A percentile compares a stretch with the other conserved stretches of the same genome.
Conservation (phyloP, 1,140 invertebrate genomes). For the Pachypsylla venusta region DNA sequence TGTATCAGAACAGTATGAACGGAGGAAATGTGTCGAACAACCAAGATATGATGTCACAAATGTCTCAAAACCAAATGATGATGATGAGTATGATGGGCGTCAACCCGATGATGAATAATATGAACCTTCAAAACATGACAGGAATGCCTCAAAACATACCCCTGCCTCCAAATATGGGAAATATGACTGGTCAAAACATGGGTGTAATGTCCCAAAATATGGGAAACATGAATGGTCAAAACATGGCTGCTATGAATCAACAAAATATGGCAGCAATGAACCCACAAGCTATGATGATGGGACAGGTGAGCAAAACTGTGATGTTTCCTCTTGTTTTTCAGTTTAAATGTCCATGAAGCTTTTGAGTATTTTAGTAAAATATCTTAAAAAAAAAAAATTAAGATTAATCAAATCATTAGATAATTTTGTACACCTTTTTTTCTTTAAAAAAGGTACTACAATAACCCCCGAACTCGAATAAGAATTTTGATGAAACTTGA, state of each 20-base stretch:
- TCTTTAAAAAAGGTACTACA: neutral
- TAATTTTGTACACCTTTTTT: neutral
- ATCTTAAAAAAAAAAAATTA: neutral
- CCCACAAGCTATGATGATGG: neutral
- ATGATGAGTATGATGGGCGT: neutral
- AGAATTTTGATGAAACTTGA: neutral
- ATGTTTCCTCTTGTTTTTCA: neutral
- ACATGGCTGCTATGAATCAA: neutral
- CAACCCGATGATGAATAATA: neutral
- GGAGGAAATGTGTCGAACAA: neutral
- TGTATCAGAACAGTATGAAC: too few relatives aligned
- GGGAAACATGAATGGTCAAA: too few relatives aligned
- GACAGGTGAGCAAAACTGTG: neutral
- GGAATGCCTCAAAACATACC: too few relatives aligned
- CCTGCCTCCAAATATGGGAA: too few relatives aligned
- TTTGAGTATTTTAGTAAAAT: neutral
- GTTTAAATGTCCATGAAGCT: neutral
- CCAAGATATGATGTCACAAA: neutral
- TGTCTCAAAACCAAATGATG: neutral
- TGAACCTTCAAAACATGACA: neutral
- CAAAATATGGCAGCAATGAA: neutral
- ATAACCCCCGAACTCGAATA: neutral
- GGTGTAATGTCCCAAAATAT: neutral
- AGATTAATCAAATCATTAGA: neutral
- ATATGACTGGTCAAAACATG: conserved; percentile 2